A percentile compares a stretch with the other conserved stretches of the same genome.
Evolutionary conservation across 2,888 invertebrate species (phyloP).

Genomic region (Drosophila anceps): DNA sequence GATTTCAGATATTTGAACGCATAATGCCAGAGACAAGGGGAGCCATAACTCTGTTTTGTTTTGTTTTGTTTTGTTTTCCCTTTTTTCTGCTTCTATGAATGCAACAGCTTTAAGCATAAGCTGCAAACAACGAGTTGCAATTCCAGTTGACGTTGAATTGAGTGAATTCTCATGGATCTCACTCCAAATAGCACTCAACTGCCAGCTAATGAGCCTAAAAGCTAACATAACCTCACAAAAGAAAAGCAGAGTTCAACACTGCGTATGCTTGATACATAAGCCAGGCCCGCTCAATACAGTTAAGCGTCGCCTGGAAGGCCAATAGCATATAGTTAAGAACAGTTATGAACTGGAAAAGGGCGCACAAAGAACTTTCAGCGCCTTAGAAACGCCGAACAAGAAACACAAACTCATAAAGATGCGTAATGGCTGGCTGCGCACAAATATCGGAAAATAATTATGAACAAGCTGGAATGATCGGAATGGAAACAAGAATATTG

Average conservation of each 20-base stretch:
- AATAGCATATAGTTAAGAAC: not conserved
- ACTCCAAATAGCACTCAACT: not conserved
- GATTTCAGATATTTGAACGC: conserved; percentile 62
- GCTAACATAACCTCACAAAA: not conserved
- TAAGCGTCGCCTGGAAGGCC: not conserved
- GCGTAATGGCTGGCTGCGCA: conserved; percentile 85
- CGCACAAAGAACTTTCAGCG: conserved; percentile 23
- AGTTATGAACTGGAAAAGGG: conserved; percentile 27
- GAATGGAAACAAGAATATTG: conserved; percentile 3
- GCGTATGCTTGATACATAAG: conserved; percentile 5
- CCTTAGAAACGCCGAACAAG: conserved; percentile 37
- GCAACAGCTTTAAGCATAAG: conserved; percentile 15
- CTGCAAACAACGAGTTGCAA: not conserved
- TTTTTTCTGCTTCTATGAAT: not conserved
- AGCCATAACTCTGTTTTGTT: not conserved
- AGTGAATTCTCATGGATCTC: not conserved
- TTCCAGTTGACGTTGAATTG: not conserved
- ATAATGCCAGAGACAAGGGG: conserved; percentile 15
- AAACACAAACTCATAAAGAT: conserved; percentile 82
- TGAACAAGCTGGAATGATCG: conserved; percentile 1
- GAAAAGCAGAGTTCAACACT: not conserved
- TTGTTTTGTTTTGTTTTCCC: too few species aligned
- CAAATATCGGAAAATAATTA: conserved; percentile 84
- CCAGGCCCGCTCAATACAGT: not conserved
- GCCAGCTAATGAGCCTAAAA: not conserved